Evolutionary conservation across 1,140 invertebrate genomes (phyloP), one percentile per base, ranked within the genome.

Genomic region (Atta texana): DNA sequence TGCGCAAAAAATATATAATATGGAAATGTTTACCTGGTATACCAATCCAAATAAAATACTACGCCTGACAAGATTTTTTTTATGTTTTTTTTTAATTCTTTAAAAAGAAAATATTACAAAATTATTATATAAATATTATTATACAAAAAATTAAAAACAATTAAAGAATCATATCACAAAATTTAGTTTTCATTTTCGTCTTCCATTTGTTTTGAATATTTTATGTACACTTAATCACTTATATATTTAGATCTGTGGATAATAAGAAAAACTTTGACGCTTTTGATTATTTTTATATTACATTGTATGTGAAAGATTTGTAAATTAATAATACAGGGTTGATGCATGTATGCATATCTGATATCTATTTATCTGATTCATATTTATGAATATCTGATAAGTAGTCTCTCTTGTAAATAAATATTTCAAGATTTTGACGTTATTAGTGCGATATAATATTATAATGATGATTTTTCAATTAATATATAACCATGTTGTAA

Each of bases 391-490:
- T 16, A 21, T 61, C n/a, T 74, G 39, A 16, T 77, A 39, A 57
- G n/a, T 63, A 31, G n/a, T 66, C 63, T 85, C 51, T 74, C n/a
- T 28, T 91, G 90, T 91, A 91, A 71, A 89, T 91, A 91, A 85
- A 21, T 66, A 85, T 86, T 77, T 77, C 69, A n/a, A 34, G 61
- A 2, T 68, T 68, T 51, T 44, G 39, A 53, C 7, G 61, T 14
- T 39, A 53, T 28, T 53, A 12, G n/a, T 51, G 24, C 44, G 8
- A 1, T 80, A 69, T 10, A 49, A 84, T 34, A 31, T 55, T 74
- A 68, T 66, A 18, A 63, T 39, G 16, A 86, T 34, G 64, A 89
- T 66, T 89, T 89, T 85, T 85, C 34, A 39, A 71, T 76, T 64
- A 81, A 51, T 16, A 53, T 82, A 34, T 76, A 69, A 86, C 51